phyloP scores from a whole-genome alignment of 1,140 invertebrate genomes.

The Onthophagus taurus region DNA sequence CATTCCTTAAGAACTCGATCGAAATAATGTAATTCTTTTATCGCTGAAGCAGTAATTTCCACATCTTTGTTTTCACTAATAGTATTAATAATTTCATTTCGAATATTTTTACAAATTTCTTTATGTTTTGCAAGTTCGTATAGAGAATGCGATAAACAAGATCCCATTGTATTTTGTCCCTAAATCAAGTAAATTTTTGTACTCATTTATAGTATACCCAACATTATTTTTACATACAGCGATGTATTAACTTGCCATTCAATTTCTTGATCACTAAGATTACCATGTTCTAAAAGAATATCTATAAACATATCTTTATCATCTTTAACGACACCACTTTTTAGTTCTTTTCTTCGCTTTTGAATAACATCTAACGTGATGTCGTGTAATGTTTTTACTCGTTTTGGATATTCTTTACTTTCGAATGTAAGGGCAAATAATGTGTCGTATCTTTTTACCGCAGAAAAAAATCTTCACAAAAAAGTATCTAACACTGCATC shows the following conservation, averaged over 20 bases:
- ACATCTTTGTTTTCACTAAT: slow-evolving; percentile 39
- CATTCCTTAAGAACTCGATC: slow-evolving; percentile 64
- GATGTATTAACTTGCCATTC: slow-evolving; percentile 5
- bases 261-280: slow-evolving; percentile 1
- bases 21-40: slow-evolving; percentile 58
- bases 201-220: not conserved
- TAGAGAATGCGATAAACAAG: not conserved
- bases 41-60: slow-evolving; percentile 48
- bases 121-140: slow-evolving; percentile 10
- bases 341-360: slow-evolving; percentile 8
- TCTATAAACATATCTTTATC: slow-evolving; percentile 8
- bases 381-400: not conserved
- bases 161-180: slow-evolving; percentile 1
- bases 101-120: slow-evolving; percentile 12
- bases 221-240: no score
- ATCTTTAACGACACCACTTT: no score
- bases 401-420: not conserved
- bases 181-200: no score
- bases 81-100: slow-evolving; percentile 47
- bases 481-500: slow-evolving; percentile 2
- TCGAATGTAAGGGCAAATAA: slow-evolving; percentile 1
- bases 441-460: slow-evolving; percentile 2
- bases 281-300: slow-evolving; percentile 2
- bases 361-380: not conserved
- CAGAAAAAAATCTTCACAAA: slow-evolving; percentile 3